Percentiles rank a stretch among this genome's conserved stretches.
These are phyloP conservation scores for Phortica okadai DNA, from an alignment of 2,888 invertebrate genomes.

Conservation along the genomic window DNA sequence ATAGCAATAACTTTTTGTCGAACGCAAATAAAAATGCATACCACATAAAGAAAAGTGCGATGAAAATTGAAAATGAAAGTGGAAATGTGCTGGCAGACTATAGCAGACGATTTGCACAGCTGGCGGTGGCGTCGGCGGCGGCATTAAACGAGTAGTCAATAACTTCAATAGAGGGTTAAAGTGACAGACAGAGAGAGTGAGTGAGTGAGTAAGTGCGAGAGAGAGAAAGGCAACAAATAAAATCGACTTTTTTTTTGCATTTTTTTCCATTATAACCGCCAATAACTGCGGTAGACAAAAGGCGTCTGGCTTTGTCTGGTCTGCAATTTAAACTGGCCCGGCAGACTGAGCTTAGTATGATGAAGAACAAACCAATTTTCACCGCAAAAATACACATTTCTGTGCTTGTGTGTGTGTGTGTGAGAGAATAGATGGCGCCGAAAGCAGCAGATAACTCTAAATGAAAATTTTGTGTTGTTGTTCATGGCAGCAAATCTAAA, in stretches of 20 bases:
- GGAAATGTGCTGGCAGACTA: constrained; percentile 40
- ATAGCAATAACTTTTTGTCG: constrained; percentile 25
- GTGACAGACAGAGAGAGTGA: constrained; percentile 46
- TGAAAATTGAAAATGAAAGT: constrained; percentile 68
- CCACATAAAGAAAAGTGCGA: constrained; percentile 47
- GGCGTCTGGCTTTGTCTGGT: constrained; percentile 37
- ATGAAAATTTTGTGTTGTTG: neutral
- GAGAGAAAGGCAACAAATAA: constrained; percentile 5
- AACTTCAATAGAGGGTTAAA: constrained; percentile 59
- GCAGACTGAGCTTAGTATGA: neutral
- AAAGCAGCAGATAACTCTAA: neutral
- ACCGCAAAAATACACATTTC: constrained; percentile 22
- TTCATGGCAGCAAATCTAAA: neutral
- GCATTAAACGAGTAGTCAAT: constrained; percentile 53
- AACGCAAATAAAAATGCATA: constrained; percentile 14
- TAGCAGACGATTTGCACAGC: constrained; percentile 51
- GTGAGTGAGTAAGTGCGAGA: neutral
- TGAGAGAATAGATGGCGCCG: neutral
- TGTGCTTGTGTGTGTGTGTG: neutral
- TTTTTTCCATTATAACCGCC: constrained; percentile 49
- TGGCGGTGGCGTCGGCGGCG: constrained; percentile 36
- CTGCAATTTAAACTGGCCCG: neutral
- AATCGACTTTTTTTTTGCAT: constrained; percentile 44
- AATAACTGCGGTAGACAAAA: constrained; percentile 57
- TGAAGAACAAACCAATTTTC: constrained; percentile 24